Evolutionary conservation across 2,888 invertebrate genomes (phyloP), one percentile per base, ranked within the genome.

Genomic region (Meganola albula): DNA sequence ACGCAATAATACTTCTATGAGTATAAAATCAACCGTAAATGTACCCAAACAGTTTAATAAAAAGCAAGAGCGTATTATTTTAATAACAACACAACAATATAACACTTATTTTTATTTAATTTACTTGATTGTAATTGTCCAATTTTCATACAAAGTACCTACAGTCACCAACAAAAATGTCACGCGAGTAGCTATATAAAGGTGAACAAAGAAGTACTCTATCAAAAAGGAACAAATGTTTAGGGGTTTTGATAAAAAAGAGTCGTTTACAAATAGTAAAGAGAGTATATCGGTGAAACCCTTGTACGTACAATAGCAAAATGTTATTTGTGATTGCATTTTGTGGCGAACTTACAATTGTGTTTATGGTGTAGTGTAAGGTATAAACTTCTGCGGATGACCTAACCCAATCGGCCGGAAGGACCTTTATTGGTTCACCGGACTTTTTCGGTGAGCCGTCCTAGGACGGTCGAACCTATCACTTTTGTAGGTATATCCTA

Each of bases 321-420:
- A 65, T 63, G 59, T 61, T 53, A 55, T 52, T 64, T 65, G 56
- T 58, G 63, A 69, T 70, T 65, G 62, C 62, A 60, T 62, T 51
- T 70, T 72, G 72, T 52, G 69, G 67, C 54, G 46, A 61, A 53
- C 54, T 42, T 42, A 61, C 54, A 54, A 60, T 55, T 54, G 53
- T 53, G 8, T 51, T 58, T 24, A 21, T 10, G 12, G 28, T 34
- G 9, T 35, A 54, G 52, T 38, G 12, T 27, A 52, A 46, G 42
- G 24, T 33, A 39, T 18, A 12, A 31, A 23, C 28, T 27, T 37
- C 13, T n/a, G n/a, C n/a, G n/a, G n/a, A n/a, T n/a, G n/a, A n/a
- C n/a, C n/a, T n/a, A n/a, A n/a, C n/a, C n/a, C n/a, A n/a, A n/a
- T n/a, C n/a, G n/a, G n/a, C n/a, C n/a, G n/a, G n/a, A n/a, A n/a